Evolutionary conservation across 2,797 vertebrate genomes (phyloP).

Genomic region (Urocyon cinereoargenteus): DNA sequence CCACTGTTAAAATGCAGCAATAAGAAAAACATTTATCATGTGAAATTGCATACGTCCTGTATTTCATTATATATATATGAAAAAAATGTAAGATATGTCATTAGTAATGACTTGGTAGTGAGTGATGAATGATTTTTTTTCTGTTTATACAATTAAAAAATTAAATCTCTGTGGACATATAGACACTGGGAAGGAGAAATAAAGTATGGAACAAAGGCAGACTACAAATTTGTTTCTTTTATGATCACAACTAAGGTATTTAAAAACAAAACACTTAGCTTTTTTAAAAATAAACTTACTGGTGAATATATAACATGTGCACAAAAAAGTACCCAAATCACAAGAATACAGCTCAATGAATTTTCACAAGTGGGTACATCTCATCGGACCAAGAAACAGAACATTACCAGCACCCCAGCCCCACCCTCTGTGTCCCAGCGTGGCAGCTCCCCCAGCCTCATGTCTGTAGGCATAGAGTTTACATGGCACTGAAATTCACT

Average conservation of each 20-base stretch:
- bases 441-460: neutral
- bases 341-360: neutral
- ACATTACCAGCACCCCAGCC: neutral
- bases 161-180: neutral
- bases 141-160: constrained; percentile 2
- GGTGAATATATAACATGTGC: neutral
- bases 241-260: neutral
- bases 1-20: neutral
- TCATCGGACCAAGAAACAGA: neutral
- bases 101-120: neutral
- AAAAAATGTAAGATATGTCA: neutral
- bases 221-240: neutral
- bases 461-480: neutral
- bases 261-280: neutral
- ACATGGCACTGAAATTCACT: neutral
- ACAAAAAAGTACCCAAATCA: neutral
- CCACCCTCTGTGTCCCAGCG: too few species aligned
- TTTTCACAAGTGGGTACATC: neutral
- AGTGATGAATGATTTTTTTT: neutral
- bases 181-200: neutral
- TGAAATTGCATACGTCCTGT: neutral
- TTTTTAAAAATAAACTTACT: neutral
- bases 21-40: neutral
- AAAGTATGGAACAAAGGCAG: neutral
- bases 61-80: neutral